A percentile compares a stretch with the other conserved stretches of the same genome.
These are phyloP conservation scores for Cephus pygmeus DNA, from an alignment of 2,888 invertebrate species.

Conservation along the genomic window DNA sequence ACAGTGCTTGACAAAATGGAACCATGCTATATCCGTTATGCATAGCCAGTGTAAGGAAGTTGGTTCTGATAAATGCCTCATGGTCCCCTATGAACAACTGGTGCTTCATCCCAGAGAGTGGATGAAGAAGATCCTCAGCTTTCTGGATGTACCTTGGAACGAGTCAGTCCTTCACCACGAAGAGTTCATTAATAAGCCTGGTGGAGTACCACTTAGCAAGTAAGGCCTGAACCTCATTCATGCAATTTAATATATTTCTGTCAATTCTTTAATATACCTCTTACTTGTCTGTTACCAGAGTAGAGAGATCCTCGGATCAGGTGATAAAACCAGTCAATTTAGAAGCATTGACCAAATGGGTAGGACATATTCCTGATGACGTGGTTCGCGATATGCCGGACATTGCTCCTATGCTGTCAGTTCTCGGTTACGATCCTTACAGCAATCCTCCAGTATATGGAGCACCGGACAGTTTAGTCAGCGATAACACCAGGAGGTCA, in stretches of 20 bases:
- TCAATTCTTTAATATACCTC: conserved; percentile 13
- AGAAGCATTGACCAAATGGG: conserved; percentile 95
- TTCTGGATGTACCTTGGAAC: conserved; percentile 94
- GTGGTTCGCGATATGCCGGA: conserved; percentile 92
- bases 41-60: conserved; percentile 90
- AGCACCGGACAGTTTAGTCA: conserved; percentile 80
- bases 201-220: conserved; percentile 96
- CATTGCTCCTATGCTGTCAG: conserved; percentile 94
- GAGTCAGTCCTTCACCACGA: conserved; percentile 97
- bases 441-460: conserved; percentile 97
- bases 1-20: conserved; percentile 97
- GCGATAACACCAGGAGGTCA: conserved; percentile 72
- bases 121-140: conserved; percentile 88
- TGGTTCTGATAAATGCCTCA: conserved; percentile 81
- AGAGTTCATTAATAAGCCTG: conserved; percentile 94
- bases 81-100: conserved; percentile 96
- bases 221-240: conserved; percentile 66
- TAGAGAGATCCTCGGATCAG: conserved; percentile 97
- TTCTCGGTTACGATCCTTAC: conserved; percentile 94
- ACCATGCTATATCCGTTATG: conserved; percentile 94
- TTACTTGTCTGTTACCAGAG: conserved; percentile 71
- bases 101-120: conserved; percentile 92
- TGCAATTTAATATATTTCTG: conserved; percentile 9
- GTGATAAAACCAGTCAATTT: conserved; percentile 98
- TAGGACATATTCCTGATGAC: conserved; percentile 88